Conservation (phyloP, 35 echinoderm and acorn worm species). For the Apostichopus japonicus region DNA sequence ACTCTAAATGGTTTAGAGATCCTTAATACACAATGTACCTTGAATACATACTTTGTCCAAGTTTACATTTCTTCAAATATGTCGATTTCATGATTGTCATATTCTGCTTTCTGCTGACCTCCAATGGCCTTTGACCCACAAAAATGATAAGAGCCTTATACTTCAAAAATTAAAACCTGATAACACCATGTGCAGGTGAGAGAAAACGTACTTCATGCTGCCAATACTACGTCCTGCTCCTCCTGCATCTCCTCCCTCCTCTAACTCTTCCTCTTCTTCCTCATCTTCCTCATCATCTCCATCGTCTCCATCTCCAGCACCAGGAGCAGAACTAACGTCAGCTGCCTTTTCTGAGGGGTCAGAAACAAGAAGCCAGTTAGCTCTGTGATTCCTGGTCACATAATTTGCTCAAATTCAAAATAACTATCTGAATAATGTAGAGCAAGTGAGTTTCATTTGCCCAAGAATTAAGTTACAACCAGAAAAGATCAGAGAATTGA, state of each 20-base stretch:
- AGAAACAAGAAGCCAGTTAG: not conserved
- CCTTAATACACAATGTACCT: too few species aligned
- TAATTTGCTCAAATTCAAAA: not conserved
- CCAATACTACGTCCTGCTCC: slow-evolving; percentile 43
- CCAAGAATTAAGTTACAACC: too few species aligned
- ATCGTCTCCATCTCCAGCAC: slow-evolving; percentile 36
- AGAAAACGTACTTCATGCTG: slow-evolving; percentile 29
- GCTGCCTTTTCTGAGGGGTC: not conserved
- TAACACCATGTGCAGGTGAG: too few species aligned
- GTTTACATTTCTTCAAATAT: not conserved
- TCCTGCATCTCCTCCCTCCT: slow-evolving; percentile 41
- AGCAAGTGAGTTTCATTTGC: too few species aligned
- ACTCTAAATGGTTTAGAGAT: too few species aligned
- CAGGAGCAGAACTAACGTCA: slow-evolving; percentile 7
- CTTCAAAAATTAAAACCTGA: too few species aligned
- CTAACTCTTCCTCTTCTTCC: slow-evolving; percentile 31
- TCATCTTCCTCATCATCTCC: slow-evolving; percentile 56
- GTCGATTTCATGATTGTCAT: not conserved
- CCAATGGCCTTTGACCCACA: too few species aligned
- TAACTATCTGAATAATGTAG: too few species aligned
- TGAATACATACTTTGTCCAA: too few species aligned
- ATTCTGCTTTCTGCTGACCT: not conserved
- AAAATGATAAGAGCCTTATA: too few species aligned
- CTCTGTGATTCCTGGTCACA: not conserved
- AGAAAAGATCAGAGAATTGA: too few species aligned